phyloP scores from a whole-genome alignment of 1,140 invertebrate species.

The Melanaphis sacchari region DNA sequence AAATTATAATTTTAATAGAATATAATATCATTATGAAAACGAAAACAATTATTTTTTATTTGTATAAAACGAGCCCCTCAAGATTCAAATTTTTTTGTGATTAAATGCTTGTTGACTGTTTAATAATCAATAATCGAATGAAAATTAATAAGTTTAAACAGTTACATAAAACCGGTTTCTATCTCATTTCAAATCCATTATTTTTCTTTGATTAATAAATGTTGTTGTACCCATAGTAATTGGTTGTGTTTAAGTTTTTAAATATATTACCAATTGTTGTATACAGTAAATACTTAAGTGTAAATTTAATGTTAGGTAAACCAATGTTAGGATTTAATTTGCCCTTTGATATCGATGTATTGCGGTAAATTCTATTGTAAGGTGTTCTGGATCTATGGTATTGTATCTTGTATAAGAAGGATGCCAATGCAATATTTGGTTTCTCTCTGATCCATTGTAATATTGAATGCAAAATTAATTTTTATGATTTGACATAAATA shows the following conservation, averaged over 20 bases:
- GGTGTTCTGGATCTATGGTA: neutral
- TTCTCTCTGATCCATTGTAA: no score
- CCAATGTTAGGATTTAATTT: neutral
- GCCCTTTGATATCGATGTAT: neutral
- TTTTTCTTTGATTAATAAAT: neutral
- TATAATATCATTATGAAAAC: neutral
- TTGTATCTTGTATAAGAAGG: no score
- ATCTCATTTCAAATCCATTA: neutral
- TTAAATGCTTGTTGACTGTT: neutral
- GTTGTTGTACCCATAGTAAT: neutral
- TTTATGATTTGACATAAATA: no score
- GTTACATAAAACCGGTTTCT: neutral
- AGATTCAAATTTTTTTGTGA: neutral
- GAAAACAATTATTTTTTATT: slow-evolving; percentile 9
- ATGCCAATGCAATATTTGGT: no score
- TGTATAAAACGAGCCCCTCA: neutral
- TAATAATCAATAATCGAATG: neutral
- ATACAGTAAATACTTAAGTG: neutral
- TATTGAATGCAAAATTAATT: no score
- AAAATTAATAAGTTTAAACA: neutral
- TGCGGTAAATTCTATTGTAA: neutral
- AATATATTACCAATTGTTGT: neutral
- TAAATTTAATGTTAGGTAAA: neutral
- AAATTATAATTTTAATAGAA: slow-evolving; percentile 41
- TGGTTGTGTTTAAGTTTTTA: neutral